Evolutionary conservation across 2,888 invertebrate species (phyloP), one percentile per base, ranked within the genome.

Genomic region (Thalpophila matura): DNA sequence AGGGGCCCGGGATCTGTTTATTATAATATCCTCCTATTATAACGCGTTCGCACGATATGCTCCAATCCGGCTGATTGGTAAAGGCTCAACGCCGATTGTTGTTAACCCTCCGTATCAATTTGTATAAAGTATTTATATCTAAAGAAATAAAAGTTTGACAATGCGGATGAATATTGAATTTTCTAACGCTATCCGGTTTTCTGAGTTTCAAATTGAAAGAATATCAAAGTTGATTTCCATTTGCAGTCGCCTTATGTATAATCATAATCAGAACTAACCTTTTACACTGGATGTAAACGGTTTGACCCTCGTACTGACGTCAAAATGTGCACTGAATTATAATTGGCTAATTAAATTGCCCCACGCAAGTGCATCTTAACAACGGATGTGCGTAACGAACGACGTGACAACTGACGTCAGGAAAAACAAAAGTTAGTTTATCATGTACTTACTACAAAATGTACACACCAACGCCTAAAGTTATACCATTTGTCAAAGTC

Each of bases 1-100:
- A 91, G 93, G 92, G 93, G 92, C 83, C 90, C 87, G 87, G 86
- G 90, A 90, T 91, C 93, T 92, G 93, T 94, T 94, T 94, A 94
- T 93, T 94, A 93, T 94, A 93, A 95, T 95, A 92, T 94, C 94
- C 94, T 90, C 90, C 85, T 91, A 94, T 93, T 93, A 93, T 93
- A 91, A 92, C 91, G 92, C 92, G 93, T 92, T 94, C 94, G 92
- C 94, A 94, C 94, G 94, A 91, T 89, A 86, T 81, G 83, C 85
- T 85, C 74, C 80, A 80, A 83, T 80, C 81, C 77, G 75, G 78
- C 85, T 87, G 90, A 91, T 91, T 93, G 89, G 87, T 91, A 86
- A 84, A 83, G 84, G 82, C 64, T 75, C 75, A 72, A 64, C 61
- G 51, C 54, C 63, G 63, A 77, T 76, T 80, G 69, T 73, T 66